These are phyloP conservation scores for Zoanthus sansibaricus DNA, from an alignment of 92 coral and sea anemone species.

Conservation along the genomic window DNA sequence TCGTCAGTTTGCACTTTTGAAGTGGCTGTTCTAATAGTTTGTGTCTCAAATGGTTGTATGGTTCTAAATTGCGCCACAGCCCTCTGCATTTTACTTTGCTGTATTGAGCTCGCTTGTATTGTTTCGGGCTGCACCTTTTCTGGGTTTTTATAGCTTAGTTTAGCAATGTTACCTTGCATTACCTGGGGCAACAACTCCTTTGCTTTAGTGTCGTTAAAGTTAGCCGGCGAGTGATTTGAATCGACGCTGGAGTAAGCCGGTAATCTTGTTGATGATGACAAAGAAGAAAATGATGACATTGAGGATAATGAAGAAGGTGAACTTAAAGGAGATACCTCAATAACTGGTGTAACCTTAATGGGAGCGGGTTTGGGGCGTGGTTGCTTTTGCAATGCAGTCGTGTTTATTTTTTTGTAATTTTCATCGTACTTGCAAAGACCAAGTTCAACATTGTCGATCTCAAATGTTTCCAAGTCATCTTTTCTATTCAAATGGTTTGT, in stretches of 20 bases:
- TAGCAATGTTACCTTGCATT: not conserved
- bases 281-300: slow-evolving; percentile 75
- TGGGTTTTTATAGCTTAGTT: not conserved
- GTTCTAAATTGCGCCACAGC: slow-evolving; percentile 6
- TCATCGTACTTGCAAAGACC: slow-evolving; percentile 18
- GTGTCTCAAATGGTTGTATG: not conserved
- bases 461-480: slow-evolving; percentile 13
- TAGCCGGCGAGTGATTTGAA: not conserved
- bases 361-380: not conserved
- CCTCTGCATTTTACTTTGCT: not conserved
- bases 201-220: not conserved
- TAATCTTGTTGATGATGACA: slow-evolving; percentile 60
- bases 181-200: not conserved
- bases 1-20: not conserved
- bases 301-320: slow-evolving; percentile 86
- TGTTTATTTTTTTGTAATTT: not conserved
- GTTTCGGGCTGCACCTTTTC: not conserved
- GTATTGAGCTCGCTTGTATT: not conserved
- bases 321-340: slow-evolving; percentile 64
- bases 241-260: slow-evolving; percentile 34
- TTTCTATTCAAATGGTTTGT: slow-evolving; percentile 17
- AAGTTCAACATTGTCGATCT: slow-evolving; percentile 38
- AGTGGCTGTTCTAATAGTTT: not conserved
- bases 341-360: not conserved
- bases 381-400: not conserved